Base-by-base conservation (phyloP, 2,113 vertebrate species). In the Gymnogyps californianus region DNA sequence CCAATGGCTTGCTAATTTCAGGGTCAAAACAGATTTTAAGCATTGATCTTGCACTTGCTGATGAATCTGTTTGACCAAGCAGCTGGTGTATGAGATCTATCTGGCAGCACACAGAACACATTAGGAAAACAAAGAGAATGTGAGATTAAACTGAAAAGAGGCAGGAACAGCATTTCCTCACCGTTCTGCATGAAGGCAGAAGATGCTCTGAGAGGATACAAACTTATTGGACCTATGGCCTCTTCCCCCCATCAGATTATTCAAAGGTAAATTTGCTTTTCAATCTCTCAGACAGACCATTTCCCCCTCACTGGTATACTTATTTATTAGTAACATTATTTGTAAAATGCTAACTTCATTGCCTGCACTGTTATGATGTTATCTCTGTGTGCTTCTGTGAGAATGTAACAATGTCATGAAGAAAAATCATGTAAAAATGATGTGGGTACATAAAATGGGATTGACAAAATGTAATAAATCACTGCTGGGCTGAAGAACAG, bases 401-500 rank as follows among this genome's bases (percentile, higher is more conserved):
- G 96, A 98, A 97, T 97, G 94, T 98, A 98, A 98, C 97, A 97
- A 97, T 98, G 96, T 98, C 97, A 98, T 92, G 96, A 98, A 97
- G 96, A 97, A 98, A 98, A 98, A 98, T 97, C 92, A 98, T 98
- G 94, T 97, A 98, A 98, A 98, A 98, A 97, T 98, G 83, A 98
- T 98, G 96, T 91, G 95, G 90, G 92, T 97, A 97, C 97, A 97
- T 98, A 98, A 97, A 98, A 98, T 95, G 93, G 91, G 93, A 98
- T 98, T 97, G 97, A 98, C 98, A 98, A 98, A 98, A 98, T 98
- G 95, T 96, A 98, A 98, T 98, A 98, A 98, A 98, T 98, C 98
- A 97, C 89, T 97, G 91, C 97, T 95, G 92, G 89, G 94, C 96
- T 98, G 98, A 95, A 96, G 96, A 98, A 89, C 96, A 91, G 96